Base-by-base conservation (phyloP, 1,140 invertebrate genomes). In the Aphelinus certus region DNA sequence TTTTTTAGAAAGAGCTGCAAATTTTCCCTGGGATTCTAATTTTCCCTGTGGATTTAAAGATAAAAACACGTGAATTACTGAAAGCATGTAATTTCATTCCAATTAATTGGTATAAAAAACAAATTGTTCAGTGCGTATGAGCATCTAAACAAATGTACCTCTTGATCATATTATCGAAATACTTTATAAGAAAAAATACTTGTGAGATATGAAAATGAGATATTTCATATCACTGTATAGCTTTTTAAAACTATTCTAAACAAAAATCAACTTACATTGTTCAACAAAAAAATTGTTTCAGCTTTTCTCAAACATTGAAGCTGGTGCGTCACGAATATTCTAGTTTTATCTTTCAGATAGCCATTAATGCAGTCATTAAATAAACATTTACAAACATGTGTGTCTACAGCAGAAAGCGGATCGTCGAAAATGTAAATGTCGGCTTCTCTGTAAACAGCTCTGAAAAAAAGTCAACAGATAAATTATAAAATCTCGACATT, bases 361-460 rank as follows among this genome's bases (percentile, higher is more conserved):
- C 90, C 91, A 71, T 83, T 89, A 64, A 93, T 91, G 77, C 91
- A 92, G 69, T 92, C 87, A 61, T 92, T 88, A 82, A 94, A 95
- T n/a, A 96, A 86, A 85, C 94, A 91, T 76, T 91, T 90, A 43
- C 93, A 92, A 2, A 95, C 94, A 72, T 91, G 90, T 0, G 93
- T 86, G 86, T 95, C 94, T 4, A 95, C 92, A 5, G 94, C 93
- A 67, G 92, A 92, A 26, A 95, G 84, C 5, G 93, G 93, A 84
- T 95, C 94, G 84, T 95, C 94, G 42, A 95, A 78, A 10, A 92
- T 84, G 84, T 96, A 96, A 73, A 97, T 92, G 81, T 95, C 92
- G 0, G 94, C 92, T 73, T 95, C 91, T 76, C 91, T 90, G 83
- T 96, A 97, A 1, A 96, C 89, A 3, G 95, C 92, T 70, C 95